These are phyloP conservation scores for Ptychodera flava DNA, from an alignment of 35 echinoderm and acorn worm genomes.

Conservation along the genomic window DNA sequence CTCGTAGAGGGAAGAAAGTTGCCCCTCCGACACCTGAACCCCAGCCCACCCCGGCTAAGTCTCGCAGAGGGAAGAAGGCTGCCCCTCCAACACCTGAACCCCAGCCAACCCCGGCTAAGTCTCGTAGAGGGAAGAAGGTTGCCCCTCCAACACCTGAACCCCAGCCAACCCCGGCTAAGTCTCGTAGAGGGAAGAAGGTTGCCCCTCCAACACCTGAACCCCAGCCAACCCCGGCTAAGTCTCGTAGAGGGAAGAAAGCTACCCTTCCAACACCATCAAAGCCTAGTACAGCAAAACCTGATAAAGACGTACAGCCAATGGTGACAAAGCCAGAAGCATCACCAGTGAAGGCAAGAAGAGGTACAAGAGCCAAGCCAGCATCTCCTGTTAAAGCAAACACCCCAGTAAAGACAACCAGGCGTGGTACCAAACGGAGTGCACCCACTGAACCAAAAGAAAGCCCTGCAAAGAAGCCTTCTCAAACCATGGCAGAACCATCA, in stretches of 20 bases:
- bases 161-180: background rate
- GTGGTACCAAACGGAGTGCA: conserved; percentile 23
- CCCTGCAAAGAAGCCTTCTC: conserved; percentile 14
- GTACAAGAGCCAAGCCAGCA: background rate
- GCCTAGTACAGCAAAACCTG: background rate
- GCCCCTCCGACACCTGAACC: background rate
- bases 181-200: conserved; percentile 13
- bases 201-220: background rate
- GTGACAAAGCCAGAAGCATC: conserved; percentile 25
- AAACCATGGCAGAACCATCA: conserved; percentile 9
- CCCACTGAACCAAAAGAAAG: background rate
- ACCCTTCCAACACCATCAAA: conserved; percentile 5
- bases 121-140: conserved; percentile 3
- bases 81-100: background rate
- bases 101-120: conserved; percentile 4
- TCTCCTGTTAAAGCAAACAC: conserved; percentile 39
- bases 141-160: conserved; percentile 11
- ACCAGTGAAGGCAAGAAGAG: conserved; percentile 14
- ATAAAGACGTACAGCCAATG: conserved; percentile 20
- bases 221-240: conserved; percentile 18
- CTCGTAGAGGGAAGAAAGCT: conserved; percentile 6
- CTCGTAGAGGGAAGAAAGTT: too few species aligned
- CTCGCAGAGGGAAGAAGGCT: background rate
- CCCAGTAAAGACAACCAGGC: conserved; percentile 45
- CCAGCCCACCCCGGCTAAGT: background rate